Percentiles rank a stretch among this genome's conserved stretches.
Evolutionary conservation across 1,140 invertebrate genomes (phyloP).

Genomic region (Rhyzopertha dominica): DNA sequence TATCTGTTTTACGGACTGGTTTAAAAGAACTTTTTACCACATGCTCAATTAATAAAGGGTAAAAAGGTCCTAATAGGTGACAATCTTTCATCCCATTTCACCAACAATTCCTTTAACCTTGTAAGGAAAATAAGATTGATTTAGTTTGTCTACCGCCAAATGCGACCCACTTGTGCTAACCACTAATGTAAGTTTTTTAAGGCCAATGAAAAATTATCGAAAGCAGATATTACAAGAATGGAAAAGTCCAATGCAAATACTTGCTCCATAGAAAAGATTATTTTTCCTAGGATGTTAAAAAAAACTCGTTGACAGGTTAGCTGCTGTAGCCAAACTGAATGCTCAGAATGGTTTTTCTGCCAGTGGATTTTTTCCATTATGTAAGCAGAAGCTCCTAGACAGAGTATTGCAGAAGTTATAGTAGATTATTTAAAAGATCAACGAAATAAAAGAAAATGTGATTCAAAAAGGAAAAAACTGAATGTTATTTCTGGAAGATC

Average conservation of each 20-base stretch:
- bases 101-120: neutral
- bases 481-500: conserved; percentile 6
- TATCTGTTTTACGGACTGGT: conserved; percentile 5
- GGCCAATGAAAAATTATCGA: conserved; percentile 1
- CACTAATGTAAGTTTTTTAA: neutral
- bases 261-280: neutral
- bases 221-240: conserved; percentile 6
- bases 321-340: neutral
- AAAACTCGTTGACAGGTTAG: conserved; percentile 5
- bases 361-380: conserved; percentile 1
- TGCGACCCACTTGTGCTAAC: conserved; percentile 1
- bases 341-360: conserved; percentile 1
- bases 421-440: conserved; percentile 2
- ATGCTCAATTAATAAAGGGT: conserved; percentile 2
- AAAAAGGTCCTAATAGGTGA: conserved; percentile 9
- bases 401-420: conserved; percentile 3
- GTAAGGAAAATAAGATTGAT: conserved; percentile 1
- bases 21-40: conserved; percentile 1
- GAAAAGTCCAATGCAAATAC: neutral
- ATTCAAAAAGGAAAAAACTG: conserved; percentile 1
- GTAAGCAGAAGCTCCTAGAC: neutral
- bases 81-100: neutral
- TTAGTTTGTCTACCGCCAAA: conserved; percentile 5
- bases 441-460: conserved; percentile 1
- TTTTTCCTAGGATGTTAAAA: neutral